Base-by-base conservation (phyloP, 2,888 invertebrate species). In the Gibbula magus region DNA sequence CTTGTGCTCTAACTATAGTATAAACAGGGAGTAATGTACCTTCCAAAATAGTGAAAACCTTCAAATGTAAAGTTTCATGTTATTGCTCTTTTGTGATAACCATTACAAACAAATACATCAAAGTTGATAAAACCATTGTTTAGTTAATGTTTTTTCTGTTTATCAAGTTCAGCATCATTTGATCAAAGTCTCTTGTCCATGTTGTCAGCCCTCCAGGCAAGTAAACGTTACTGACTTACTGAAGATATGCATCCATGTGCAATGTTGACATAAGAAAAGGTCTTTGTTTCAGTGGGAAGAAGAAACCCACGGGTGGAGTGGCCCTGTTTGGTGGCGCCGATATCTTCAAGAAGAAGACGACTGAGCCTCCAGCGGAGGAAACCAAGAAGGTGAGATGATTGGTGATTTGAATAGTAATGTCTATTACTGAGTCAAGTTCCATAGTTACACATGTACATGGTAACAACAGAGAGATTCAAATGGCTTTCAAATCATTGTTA, bases 221-320 rank as follows among this genome's bases (percentile, higher is more conserved):
- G 4, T 2, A 7, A 18, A n/a, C 3, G 20, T 22, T 8, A 4
- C 29, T 25, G 18, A 52, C 16, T 8, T 8, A 29, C n/a, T 22
- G 7, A 52, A 53, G 54, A 22, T 61, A 74, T 25, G 29, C 18
- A 45, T 39, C 52, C 5, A 16, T 53, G 35, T 39, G 56, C 7
- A n/a, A n/a, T 67, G 10, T 39, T 61, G 35, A 29, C 22, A 66
- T 32, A 16, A 54, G 77, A 76, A 13, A 35, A 25, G 25, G 22
- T 13, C 13, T 80, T 7, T 74, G 22, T 81, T 77, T 22, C 29
- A 87, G 66, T 82, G 85, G 85, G 29, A 87, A 87, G 78, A 89
- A 88, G 82, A 90, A 90, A 80, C 90, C 90, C 53, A 79, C 84
- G 7, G 90, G 90, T 16, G 90, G 89, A 20, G 89, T 90, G 18